Conservation (phyloP, 2,888 invertebrate species). For the Choristoneura rosaceana region DNA sequence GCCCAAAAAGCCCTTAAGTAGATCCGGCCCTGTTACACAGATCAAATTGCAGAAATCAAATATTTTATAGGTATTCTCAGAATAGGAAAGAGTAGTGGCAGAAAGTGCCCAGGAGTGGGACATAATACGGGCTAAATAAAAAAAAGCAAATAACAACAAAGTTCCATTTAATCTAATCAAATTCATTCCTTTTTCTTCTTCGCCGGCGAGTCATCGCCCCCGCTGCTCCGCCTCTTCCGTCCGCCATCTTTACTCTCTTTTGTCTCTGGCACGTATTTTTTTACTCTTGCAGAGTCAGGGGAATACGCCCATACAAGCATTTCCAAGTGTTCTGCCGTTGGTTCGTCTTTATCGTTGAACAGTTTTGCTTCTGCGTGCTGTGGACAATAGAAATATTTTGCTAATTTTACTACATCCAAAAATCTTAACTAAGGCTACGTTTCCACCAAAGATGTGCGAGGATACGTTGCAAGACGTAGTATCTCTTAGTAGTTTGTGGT, state of each 20-base stretch:
- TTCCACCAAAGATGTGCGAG: too few species aligned
- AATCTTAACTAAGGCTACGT: too few species aligned
- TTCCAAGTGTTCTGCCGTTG: constrained; percentile 88
- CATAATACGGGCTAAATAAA: too few species aligned
- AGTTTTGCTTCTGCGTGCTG: constrained; percentile 87
- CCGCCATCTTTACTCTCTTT: constrained; percentile 58
- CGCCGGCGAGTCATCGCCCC: constrained; percentile 61
- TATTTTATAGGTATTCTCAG: too few species aligned
- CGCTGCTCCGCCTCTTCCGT: constrained; percentile 67
- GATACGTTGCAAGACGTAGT: too few species aligned
- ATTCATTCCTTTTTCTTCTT: constrained; percentile 67
- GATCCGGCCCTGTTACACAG: too few species aligned
- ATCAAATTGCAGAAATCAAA: too few species aligned
- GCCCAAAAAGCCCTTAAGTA: too few species aligned
- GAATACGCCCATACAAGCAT: constrained; percentile 92
- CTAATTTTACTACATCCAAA: too few species aligned
- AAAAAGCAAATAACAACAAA: background rate
- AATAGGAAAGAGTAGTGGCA: too few species aligned
- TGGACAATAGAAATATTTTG: constrained; percentile 60
- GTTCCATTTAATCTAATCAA: background rate
- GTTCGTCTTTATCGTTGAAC: constrained; percentile 88
- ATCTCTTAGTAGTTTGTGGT: too few species aligned
- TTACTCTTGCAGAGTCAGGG: constrained; percentile 88
- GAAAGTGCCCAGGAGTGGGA: too few species aligned
- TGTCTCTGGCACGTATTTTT: constrained; percentile 76